Base-by-base conservation (phyloP, 2,888 invertebrate species). In the Strigamia crassipes region DNA sequence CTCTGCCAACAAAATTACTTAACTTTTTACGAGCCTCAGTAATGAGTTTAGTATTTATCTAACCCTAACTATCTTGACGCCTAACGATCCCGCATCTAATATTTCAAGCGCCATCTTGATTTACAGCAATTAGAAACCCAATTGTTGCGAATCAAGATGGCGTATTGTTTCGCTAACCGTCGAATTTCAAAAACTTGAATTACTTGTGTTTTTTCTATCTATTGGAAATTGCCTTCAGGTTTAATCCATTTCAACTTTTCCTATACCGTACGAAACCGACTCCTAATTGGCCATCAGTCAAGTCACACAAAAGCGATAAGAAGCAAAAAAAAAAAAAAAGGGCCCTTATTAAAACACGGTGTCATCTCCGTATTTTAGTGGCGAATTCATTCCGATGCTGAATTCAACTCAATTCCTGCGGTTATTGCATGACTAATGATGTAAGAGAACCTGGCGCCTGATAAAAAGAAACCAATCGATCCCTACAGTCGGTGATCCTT, bases 391-490 rank as follows among this genome's bases (percentile, higher is more conserved):
- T 61, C 56, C 21, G 61, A 46, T 46, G 46, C 1, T 46, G 46
- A 61, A 61, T 61, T 61, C 61, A 21, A 61, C 61, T 61, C 61
- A 61, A 61, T 61, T 18, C 61, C 61, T 21, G 61, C 21, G 61
- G 61, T 61, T 61, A 61, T 61, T 61, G 61, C 61, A 61, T 61
- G 61, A 61, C 61, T 61, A 61, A 61, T 61, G 61, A 61, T 61
- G 21, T 61, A 23, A 61, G 23, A 23, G 23, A 18, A 61, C 61
- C 61, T 61, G 61, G 61, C 61, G 61, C 61, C 23, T 61, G 61
- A 61, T 61, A 61, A 61, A 61, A 61, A 61, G 61, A 61, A 61
- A 61, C 18, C 23, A 61, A 61, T 61, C 61, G 61, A 61, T 61
- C 61, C 61, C 61, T 61, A 10, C n/a, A n/a, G n/a, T n/a, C n/a